These are phyloP conservation scores for Hypotaenidia okinawae DNA, from an alignment of 2,797 vertebrate species.

Conservation along the genomic window DNA sequence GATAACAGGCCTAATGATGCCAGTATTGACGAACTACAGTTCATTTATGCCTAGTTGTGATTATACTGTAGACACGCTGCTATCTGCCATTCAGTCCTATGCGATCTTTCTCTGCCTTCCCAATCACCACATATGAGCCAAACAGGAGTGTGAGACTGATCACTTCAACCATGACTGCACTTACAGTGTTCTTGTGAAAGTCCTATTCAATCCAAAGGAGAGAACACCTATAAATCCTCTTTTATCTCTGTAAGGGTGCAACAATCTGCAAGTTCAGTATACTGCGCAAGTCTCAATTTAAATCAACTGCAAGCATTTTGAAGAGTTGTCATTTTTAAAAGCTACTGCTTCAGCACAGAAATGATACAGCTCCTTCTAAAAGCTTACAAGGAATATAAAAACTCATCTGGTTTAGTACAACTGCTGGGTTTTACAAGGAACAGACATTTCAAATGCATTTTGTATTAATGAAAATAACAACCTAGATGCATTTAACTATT, in stretches of 20 bases:
- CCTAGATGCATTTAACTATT: background rate
- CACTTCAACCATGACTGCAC: background rate
- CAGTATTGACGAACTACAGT: background rate
- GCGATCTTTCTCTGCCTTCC: background rate
- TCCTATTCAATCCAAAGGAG: background rate
- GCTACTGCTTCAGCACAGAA: background rate
- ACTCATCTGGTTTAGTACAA: background rate
- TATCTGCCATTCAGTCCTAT: background rate
- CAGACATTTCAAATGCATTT: background rate
- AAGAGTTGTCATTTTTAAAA: constrained; percentile 28
- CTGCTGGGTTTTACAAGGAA: background rate
- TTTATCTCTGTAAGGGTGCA: background rate
- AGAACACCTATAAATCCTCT: background rate
- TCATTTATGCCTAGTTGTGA: background rate
- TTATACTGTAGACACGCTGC: background rate
- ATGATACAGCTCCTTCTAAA: background rate
- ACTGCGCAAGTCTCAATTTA: background rate
- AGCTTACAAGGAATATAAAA: background rate
- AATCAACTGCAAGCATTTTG: constrained; percentile 5
- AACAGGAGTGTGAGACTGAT: background rate
- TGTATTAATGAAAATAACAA: background rate
- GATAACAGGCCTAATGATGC: background rate
- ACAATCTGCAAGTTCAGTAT: constrained; percentile 22
- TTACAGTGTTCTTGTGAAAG: background rate
- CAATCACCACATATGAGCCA: rapidly evolving